Conservation (phyloP, 1,140 invertebrate species). For the Solenopsis invicta region DNA sequence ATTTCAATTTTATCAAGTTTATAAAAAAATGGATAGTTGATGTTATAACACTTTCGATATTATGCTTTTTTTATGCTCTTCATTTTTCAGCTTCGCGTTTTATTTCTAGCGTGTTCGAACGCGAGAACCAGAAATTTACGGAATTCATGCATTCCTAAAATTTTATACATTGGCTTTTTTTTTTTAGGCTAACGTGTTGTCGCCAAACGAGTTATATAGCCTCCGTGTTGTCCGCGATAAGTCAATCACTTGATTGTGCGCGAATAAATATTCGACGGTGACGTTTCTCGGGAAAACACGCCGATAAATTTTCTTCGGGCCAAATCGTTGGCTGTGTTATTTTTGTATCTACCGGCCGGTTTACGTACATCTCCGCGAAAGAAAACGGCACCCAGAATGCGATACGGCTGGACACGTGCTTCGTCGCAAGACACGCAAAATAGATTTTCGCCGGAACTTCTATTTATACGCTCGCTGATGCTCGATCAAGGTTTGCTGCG, state of each 20-base stretch:
- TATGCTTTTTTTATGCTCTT: background rate
- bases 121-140: background rate
- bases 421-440: constrained; percentile 57
- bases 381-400: constrained; percentile 1
- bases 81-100: background rate
- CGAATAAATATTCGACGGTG: constrained; percentile 30
- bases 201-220: background rate
- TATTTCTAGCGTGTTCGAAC: background rate
- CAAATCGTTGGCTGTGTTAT: constrained; percentile 47
- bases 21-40: background rate
- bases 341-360: constrained; percentile 31
- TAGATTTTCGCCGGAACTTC: constrained; percentile 63
- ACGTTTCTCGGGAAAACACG: background rate
- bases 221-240: constrained; percentile 23
- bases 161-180: background rate
- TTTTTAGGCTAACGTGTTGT: constrained; percentile 3
- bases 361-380: constrained; percentile 1
- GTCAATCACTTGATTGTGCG: background rate
- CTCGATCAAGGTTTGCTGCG: constrained; percentile 34
- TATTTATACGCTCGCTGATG: constrained; percentile 59
- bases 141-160: constrained; percentile 20
- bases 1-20: background rate
- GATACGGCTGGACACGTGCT: constrained; percentile 44
- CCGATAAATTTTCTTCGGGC: constrained; percentile 30
- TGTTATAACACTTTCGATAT: background rate